These are phyloP conservation scores for Syngnathus scovelli DNA, from an alignment of 2,113 vertebrate species.

Conservation along the genomic window DNA sequence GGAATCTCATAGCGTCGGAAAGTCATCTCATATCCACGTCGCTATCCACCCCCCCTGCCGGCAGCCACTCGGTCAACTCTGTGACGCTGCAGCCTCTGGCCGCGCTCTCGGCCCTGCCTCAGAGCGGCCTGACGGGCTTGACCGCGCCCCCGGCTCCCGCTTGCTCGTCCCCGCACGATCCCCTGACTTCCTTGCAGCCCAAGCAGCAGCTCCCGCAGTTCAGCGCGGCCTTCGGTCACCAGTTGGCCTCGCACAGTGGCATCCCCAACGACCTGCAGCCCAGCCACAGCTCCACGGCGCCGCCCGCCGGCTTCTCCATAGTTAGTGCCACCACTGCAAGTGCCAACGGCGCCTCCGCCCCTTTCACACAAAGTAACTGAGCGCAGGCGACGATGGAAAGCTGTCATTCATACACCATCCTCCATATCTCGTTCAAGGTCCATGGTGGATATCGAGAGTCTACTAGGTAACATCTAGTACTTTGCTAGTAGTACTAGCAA, in stretches of 20 bases:
- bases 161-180: constrained; percentile 64
- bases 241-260: constrained; percentile 95
- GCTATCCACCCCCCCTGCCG: constrained; percentile 91
- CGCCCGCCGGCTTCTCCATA: constrained; percentile 89
- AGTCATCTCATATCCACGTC: constrained; percentile 95
- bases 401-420: not conserved
- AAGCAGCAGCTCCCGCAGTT: constrained; percentile 98
- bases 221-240: constrained; percentile 96
- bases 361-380: constrained; percentile 86
- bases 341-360: constrained; percentile 84
- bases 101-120: constrained; percentile 87
- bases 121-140: constrained; percentile 79
- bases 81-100: constrained; percentile 90
- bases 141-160: constrained; percentile 59
- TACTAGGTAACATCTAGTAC: not conserved
- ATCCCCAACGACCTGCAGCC: constrained; percentile 99
- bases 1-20: constrained; percentile 86
- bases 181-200: constrained; percentile 84
- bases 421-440: not conserved
- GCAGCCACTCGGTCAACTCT: constrained; percentile 88
- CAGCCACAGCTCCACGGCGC: constrained; percentile 97
- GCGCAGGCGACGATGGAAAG: constrained; percentile 9
- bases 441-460: not conserved
- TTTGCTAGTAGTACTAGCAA: not conserved
- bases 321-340: constrained; percentile 90